Evolutionary conservation across 2,888 invertebrate species (phyloP).

Genomic region (Napeogenes sylphis): DNA sequence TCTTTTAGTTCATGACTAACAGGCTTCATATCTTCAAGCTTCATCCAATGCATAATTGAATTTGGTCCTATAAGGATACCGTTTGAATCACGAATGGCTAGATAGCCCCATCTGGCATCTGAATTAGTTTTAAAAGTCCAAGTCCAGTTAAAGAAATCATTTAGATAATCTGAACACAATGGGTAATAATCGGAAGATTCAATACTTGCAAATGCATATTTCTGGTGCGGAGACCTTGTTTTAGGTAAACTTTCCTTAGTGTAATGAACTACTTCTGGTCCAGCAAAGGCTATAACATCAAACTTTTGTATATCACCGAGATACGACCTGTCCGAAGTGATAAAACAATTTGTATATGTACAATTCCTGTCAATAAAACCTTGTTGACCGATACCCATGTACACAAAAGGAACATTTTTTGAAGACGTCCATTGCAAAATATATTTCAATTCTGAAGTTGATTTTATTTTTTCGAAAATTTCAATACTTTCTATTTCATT

Average conservation of each 20-base stretch:
- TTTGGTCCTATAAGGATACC: conserved; percentile 43
- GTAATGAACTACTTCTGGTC: conserved; percentile 39
- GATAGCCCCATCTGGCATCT: conserved; percentile 47
- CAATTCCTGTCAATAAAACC: conserved; percentile 47
- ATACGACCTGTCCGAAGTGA: conserved; percentile 42
- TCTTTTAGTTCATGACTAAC: conserved; percentile 35
- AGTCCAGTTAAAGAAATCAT: conserved; percentile 52
- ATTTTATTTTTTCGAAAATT: neutral
- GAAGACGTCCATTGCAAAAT: conserved; percentile 52
- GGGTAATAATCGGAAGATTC: conserved; percentile 52
- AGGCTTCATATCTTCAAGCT: conserved; percentile 40
- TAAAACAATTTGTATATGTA: conserved; percentile 49
- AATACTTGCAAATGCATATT: conserved; percentile 47
- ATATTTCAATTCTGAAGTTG: conserved; percentile 38
- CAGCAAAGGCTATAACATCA: conserved; percentile 52
- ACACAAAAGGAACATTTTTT: conserved; percentile 44
- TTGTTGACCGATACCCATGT: conserved; percentile 41
- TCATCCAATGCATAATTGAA: conserved; percentile 40
- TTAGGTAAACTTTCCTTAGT: conserved; percentile 33
- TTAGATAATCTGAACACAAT: conserved; percentile 36
- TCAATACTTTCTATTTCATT: neutral
- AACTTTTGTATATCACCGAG: conserved; percentile 42
- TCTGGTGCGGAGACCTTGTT: conserved; percentile 44
- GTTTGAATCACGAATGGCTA: conserved; percentile 41
- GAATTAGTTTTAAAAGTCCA: conserved; percentile 52